phyloP scores from a whole-genome alignment of 1,140 invertebrate species.

The Dufourea novaeangliae region DNA sequence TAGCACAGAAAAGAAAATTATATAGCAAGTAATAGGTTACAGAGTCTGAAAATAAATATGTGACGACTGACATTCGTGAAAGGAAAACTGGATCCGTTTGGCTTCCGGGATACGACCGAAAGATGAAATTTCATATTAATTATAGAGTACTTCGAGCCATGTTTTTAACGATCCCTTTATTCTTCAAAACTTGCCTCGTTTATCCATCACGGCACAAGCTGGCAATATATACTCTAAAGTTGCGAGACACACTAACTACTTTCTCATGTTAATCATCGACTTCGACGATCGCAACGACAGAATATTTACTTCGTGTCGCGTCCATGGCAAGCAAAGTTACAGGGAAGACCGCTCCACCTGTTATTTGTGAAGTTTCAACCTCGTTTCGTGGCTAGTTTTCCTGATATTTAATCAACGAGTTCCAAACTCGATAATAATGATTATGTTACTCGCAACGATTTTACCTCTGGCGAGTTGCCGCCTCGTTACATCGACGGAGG shows the following conservation, averaged over 20 bases:
- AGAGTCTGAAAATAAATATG: no score
- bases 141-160: no score
- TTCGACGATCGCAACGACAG: not conserved
- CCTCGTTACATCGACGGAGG: not conserved
- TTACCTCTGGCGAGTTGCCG: conserved; percentile 30
- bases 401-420: conserved; percentile 58
- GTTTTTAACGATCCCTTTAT: no score
- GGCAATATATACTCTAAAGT: no score
- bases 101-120: no score
- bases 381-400: conserved; percentile 37
- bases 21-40: no score
- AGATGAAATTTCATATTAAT: no score
- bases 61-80: no score
- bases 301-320: not conserved
- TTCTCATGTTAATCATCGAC: conserved; percentile 11
- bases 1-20: no score
- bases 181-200: not conserved
- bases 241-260: no score
- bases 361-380: conserved; percentile 54
- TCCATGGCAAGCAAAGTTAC: conserved; percentile 2
- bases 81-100: no score
- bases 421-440: conserved; percentile 54
- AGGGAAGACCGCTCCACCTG: not conserved
- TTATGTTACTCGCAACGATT: conserved; percentile 56
- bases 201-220: no score